Conservation (phyloP, 2,113 vertebrate genomes). For the Nibea albiflora region DNA sequence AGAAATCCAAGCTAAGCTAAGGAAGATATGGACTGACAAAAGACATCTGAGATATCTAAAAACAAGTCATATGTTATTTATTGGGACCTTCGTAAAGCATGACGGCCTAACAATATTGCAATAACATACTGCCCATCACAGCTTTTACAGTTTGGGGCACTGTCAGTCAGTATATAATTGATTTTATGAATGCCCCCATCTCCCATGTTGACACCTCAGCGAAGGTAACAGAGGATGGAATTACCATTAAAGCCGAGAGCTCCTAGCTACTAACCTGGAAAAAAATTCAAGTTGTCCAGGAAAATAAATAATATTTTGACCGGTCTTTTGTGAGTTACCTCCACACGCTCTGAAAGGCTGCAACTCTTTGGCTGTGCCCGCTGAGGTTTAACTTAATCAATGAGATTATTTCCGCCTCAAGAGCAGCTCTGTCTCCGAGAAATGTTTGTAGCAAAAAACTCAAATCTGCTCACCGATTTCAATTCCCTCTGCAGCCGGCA, state of each 20-base stretch:
- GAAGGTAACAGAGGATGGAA: not conserved
- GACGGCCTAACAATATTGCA: too few relatives aligned
- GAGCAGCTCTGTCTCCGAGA: not conserved
- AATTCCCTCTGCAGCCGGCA: constrained; percentile 29
- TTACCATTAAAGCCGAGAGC: not conserved
- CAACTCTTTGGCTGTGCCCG: not conserved
- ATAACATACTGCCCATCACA: too few relatives aligned
- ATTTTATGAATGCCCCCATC: not conserved
- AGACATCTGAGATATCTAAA: too few relatives aligned
- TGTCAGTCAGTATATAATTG: not conserved
- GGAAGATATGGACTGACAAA: too few relatives aligned
- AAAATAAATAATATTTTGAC: not conserved
- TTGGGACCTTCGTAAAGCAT: too few relatives aligned
- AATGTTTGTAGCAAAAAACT: constrained; percentile 17
- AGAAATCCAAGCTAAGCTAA: too few relatives aligned
- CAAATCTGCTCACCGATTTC: constrained; percentile 34
- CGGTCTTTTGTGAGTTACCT: constrained; percentile 2
- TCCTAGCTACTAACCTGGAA: not conserved
- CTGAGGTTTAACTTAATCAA: constrained; percentile 42
- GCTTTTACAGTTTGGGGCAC: not conserved
- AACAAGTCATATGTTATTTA: too few relatives aligned
- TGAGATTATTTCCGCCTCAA: constrained; percentile 26
- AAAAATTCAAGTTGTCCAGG: not conserved
- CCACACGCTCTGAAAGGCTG: not conserved
- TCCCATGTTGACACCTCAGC: not conserved